Evolutionary conservation across 2,113 vertebrate genomes (phyloP), one percentile per base, ranked within the genome.

Genomic region (Cyanoderma ruficeps): DNA sequence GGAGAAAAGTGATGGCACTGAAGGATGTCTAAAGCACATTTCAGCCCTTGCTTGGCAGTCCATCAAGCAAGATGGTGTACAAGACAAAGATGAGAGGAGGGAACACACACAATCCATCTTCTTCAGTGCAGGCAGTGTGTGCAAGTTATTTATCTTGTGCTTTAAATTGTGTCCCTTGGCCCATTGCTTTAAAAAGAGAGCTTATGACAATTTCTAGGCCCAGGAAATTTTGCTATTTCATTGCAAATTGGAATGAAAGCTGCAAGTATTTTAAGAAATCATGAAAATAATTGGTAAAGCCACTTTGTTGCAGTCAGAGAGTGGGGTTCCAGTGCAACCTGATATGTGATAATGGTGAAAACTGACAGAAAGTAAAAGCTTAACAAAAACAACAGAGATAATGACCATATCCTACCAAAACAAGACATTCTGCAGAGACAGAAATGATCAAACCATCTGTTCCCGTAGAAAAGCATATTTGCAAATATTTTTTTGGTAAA

Each of bases 291-390:
- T 74, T 70, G 56, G 60, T 47, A 86, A 75, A 86, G 16, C 22
- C 64, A 59, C 31, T 77, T 89, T 67, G 39, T 56, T 79, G 50
- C 33, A 78, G 42, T 67, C 30, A 65, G 39, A 57, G 41, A 23
- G 30, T 39, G 89, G 42, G 33, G 20, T 70, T 86, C 46, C 74
- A 77, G 18, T 15, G 35, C 39, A 74, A 18, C 8, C n/a, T 5
- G 2, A 95, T 35, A 74, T 47, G 30, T 52, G 60, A 67, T 81
- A 81, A 86, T 31, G 33, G n/a, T 86, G 55, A 93, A 88, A 93
- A 93, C 31, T 71, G 78, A 85, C 78, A 83, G 70, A 83, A 85
- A 88, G 8, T 59, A 83, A 90, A 93, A 93, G n/a, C 50, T 83
- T 65, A 70, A 74, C 59, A 41, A 75, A 75, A 87, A 28, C 41